A percentile compares a stretch with the other conserved stretches of the same genome.
Conservation (phyloP, 2,797 vertebrate species). For the Enteromius anoplus region DNA sequence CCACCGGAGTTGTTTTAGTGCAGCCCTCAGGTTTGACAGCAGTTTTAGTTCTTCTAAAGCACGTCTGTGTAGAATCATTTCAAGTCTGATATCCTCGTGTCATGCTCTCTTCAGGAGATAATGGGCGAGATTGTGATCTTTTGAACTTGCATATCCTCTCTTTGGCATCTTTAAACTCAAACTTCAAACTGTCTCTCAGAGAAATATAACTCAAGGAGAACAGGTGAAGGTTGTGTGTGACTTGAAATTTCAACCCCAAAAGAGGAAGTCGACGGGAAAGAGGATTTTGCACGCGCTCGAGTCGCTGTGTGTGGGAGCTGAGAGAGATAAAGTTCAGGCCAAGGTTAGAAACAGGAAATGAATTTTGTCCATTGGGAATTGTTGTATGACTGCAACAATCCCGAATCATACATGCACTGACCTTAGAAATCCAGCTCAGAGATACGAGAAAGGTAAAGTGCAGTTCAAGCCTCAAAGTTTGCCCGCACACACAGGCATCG, state of each 20-base stretch:
- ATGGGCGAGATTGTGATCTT: not conserved
- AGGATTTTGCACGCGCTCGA: constrained; percentile 1
- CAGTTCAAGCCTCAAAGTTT: constrained; percentile 27
- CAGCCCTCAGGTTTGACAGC: not conserved
- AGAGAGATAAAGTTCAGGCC: constrained; percentile 73
- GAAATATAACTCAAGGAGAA: not conserved
- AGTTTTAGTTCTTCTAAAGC: not conserved
- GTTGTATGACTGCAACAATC: constrained; percentile 70
- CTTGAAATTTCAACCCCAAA: not conserved
- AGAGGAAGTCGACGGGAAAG: not conserved
- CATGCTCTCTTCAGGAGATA: not conserved
- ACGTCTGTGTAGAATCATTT: not conserved
- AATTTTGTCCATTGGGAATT: constrained; percentile 74
- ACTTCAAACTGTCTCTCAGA: not conserved
- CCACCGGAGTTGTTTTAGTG: not conserved
- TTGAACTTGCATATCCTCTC: constrained; percentile 4
- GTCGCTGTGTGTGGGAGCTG: constrained; percentile 36
- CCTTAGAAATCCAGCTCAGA: constrained; percentile 18
- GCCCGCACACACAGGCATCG: constrained; percentile 25
- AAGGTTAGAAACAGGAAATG: constrained; percentile 81
- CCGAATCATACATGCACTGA: constrained; percentile 39
- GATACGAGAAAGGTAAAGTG: constrained; percentile 19
- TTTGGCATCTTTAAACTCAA: not conserved
- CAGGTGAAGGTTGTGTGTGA: not conserved
- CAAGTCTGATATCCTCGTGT: not conserved